A percentile compares a stretch with the other conserved stretches of the same genome.
phyloP scores from a whole-genome alignment of 2,113 vertebrate species.

The Xiphophorus maculatus region DNA sequence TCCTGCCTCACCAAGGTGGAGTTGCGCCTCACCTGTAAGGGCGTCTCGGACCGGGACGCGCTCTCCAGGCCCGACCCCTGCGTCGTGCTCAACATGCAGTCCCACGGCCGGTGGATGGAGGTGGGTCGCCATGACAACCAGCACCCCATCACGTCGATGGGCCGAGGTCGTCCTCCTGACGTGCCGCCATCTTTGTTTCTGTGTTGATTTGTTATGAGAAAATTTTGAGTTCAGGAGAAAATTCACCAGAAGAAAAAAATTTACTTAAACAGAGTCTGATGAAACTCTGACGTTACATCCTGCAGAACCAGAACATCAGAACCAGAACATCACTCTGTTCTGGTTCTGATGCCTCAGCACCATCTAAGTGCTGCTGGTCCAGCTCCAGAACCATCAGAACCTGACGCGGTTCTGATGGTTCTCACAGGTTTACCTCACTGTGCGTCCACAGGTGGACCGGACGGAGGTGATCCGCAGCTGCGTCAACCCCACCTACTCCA shows the following conservation, averaged over 20 bases:
- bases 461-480: constrained; percentile 95
- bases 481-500: constrained; percentile 92
- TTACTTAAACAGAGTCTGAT: not conserved
- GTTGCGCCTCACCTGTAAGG: constrained; percentile 90
- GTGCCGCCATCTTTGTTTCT: too few relatives aligned
- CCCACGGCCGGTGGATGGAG: constrained; percentile 97
- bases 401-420: too few relatives aligned
- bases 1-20: constrained; percentile 96
- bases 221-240: not conserved
- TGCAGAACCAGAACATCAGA: too few relatives aligned
- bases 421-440: not conserved
- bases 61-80: constrained; percentile 96
- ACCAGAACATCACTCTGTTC: not conserved
- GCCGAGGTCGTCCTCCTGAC: not conserved
- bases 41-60: constrained; percentile 92
- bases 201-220: too few relatives aligned
- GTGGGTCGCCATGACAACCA: constrained; percentile 55
- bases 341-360: not conserved
- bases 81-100: constrained; percentile 95
- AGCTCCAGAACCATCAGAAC: too few relatives aligned
- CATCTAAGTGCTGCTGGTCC: too few relatives aligned
- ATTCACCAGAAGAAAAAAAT: too few relatives aligned
- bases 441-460: constrained; percentile 88
- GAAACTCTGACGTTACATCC: too few relatives aligned
- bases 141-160: not conserved